phyloP scores from a whole-genome alignment of 2,797 vertebrate species.

The Paratrypauchen microcephalus region DNA sequence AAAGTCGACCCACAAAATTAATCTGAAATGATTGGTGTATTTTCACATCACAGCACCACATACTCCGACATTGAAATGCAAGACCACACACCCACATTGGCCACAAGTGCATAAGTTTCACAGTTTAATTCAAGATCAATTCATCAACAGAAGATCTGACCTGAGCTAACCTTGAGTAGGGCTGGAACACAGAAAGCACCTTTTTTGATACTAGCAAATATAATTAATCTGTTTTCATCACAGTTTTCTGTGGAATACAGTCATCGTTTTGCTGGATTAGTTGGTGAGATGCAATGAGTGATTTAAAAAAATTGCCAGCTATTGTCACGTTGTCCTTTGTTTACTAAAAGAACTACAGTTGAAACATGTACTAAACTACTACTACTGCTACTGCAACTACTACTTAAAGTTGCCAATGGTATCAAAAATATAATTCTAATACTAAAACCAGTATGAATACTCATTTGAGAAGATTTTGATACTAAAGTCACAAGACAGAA shows the following conservation, averaged over 20 bases:
- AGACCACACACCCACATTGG: slow-evolving; percentile 35
- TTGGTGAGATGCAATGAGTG: not conserved
- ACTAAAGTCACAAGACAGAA: no score
- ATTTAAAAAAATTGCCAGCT: not conserved
- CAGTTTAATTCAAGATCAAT: slow-evolving; percentile 60
- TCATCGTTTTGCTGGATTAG: not conserved
- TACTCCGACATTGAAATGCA: slow-evolving; percentile 54
- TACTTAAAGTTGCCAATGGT: no score
- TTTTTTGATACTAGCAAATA: slow-evolving; percentile 16
- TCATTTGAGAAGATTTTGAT: no score
- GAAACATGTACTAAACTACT: no score
- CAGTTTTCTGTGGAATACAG: not conserved
- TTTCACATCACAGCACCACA: slow-evolving; percentile 34
- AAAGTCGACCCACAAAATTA: slow-evolving; percentile 42
- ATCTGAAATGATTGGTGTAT: slow-evolving; percentile 54
- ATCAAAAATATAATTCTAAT: no score
- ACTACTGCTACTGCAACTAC: no score
- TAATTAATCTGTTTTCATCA: slow-evolving; percentile 30
- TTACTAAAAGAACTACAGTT: no score
- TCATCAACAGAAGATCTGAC: slow-evolving; percentile 56
- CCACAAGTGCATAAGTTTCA: slow-evolving; percentile 47
- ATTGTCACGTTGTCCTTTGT: no score
- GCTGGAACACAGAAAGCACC: slow-evolving; percentile 20
- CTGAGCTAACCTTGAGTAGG: slow-evolving; percentile 51
- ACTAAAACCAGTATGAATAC: no score